These are phyloP conservation scores for Trissolcus japonicus DNA, from an alignment of 2,888 invertebrate species.

Conservation along the genomic window DNA sequence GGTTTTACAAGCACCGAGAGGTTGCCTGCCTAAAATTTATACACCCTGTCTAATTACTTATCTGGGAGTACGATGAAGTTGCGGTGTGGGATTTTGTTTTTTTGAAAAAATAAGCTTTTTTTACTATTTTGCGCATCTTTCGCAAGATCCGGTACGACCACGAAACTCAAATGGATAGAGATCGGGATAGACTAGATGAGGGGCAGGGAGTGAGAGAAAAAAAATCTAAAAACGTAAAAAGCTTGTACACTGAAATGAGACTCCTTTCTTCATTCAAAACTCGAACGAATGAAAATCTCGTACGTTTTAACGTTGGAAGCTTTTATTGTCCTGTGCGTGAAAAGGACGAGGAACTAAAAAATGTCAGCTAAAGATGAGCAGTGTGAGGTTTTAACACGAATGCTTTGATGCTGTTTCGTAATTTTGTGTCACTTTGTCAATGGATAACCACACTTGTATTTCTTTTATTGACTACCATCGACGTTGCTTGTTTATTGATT, in stretches of 20 bases:
- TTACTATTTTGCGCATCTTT: conserved; percentile 65
- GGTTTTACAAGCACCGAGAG: conserved; percentile 28
- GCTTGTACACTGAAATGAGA: conserved; percentile 68
- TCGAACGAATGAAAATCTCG: conserved; percentile 68
- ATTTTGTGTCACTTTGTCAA: conserved; percentile 26
- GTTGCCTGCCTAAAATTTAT: conserved; percentile 48
- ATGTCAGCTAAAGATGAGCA: conserved; percentile 45
- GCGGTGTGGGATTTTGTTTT: conserved; percentile 36
- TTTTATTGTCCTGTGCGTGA: conserved; percentile 68
- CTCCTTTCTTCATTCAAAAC: conserved; percentile 68
- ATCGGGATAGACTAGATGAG: conserved; percentile 32
- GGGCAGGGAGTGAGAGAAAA: conserved; percentile 48
- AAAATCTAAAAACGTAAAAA: conserved; percentile 69
- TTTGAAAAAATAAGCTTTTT: conserved; percentile 50
- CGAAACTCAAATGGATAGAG: conserved; percentile 57
- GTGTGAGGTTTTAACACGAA: conserved; percentile 28
- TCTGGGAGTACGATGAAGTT: conserved; percentile 59
- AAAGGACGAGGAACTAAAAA: conserved; percentile 57
- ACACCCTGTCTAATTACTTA: conserved; percentile 63
- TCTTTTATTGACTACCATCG: no score
- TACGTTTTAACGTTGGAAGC: conserved; percentile 64
- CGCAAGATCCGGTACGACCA: conserved; percentile 62
- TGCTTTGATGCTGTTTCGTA: conserved; percentile 41
- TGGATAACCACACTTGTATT: conserved; percentile 11
- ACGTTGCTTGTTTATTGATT: no score